Evolutionary conservation across 2,888 invertebrate genomes (phyloP), one percentile per base, ranked within the genome.

Genomic region (Argynnis bischoffii): DNA sequence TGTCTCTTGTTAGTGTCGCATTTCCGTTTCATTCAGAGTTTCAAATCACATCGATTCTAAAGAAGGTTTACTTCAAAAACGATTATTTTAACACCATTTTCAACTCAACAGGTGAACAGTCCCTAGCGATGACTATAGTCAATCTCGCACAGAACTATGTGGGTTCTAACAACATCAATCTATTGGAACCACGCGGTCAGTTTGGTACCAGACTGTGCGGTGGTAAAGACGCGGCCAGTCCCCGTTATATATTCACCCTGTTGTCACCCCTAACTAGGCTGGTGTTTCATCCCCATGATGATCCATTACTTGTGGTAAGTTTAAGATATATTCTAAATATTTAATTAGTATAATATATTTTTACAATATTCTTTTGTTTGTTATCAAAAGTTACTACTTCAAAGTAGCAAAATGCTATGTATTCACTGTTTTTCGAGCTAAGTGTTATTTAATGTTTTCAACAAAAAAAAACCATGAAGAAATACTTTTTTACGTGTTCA

Each of bases 71-170:
- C 18, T 18, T 18, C 18, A 18, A 18, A 18, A 18, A 18, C 18
- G 18, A 18, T 18, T 18, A 18, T 18, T 18, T 18, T 26, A 26
- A 26, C 26, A 41, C 35, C 2, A 41, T 41, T 41, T 41, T 41
- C 3, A 15, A 18, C 31, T 31, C 1, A 16, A 46, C 78, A 92
- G 92, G 92, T 81, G 99, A 99, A 92, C 95, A 94, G 74, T 99
- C 99, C 0, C 93, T 99, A 14, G 97, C 98, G 93, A 95, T 96
- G 85, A 99, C 99, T 0, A 99, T 99, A 77, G 96, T 99, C 53
- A 98, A 98, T 87, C 94, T 99, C 85, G 99, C 99, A 0, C 99
- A 99, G 85, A 98, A 99, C 90, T 99, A 95, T 88, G 98, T 99
- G 6, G 99, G 99, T 11, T 98, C 98, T 15, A 99, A 99, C 88